Conservation (phyloP, 2,113 vertebrate genomes). For the Salminus brasiliensis region DNA sequence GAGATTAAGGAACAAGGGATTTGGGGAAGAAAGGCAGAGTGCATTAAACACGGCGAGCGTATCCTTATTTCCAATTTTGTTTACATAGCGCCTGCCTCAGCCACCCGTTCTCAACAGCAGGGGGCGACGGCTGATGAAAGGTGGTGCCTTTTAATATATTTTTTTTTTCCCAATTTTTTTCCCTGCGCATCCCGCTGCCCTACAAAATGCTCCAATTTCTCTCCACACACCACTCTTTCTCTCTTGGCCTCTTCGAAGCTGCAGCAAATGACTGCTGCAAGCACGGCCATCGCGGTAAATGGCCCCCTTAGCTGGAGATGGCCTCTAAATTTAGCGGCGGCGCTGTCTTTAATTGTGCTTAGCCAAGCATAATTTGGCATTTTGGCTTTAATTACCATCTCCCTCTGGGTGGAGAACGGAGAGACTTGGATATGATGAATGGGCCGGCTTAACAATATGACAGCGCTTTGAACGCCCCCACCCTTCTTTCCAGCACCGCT, state of each 20-base stretch:
- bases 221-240: neutral
- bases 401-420: constrained; percentile 51
- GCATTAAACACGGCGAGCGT: neutral
- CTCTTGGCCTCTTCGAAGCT: neutral
- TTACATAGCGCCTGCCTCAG: neutral
- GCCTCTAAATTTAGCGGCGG: constrained; percentile 62
- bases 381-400: constrained; percentile 66
- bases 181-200: constrained; percentile 42
- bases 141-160: constrained; percentile 7
- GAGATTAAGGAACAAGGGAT: constrained; percentile 27
- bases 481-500: constrained; percentile 5
- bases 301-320: constrained; percentile 56
- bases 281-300: constrained; percentile 56
- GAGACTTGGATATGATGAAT: constrained; percentile 64
- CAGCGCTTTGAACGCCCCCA: constrained; percentile 39
- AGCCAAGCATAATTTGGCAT: constrained; percentile 68
- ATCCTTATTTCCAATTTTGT: constrained; percentile 22
- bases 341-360: constrained; percentile 62
- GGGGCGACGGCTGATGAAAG: constrained; percentile 29
- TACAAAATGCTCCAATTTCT: constrained; percentile 60
- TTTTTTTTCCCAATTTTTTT: constrained; percentile 24
- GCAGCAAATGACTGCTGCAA: constrained; percentile 27
- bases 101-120: constrained; percentile 16
- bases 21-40: neutral
- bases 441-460: constrained; percentile 56